Conservation (phyloP, 2,888 invertebrate species). For the Elmis aenea region DNA sequence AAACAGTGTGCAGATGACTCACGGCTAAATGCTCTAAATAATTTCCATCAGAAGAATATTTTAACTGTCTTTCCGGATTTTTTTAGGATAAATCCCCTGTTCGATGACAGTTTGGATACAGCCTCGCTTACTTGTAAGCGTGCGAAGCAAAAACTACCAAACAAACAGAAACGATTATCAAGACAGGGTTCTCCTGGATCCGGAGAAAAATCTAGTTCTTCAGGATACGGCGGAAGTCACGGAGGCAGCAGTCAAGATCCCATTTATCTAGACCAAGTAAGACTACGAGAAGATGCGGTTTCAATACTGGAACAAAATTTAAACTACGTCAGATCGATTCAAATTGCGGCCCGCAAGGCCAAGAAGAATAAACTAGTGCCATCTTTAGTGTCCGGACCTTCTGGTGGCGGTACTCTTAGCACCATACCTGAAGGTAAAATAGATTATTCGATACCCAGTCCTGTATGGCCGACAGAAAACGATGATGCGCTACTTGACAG, state of each 20-base stretch:
- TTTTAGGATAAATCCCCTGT: constrained; percentile 45
- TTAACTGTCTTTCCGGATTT: too few relatives aligned
- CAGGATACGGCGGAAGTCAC: constrained; percentile 44
- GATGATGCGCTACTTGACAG: constrained; percentile 8
- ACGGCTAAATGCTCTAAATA: too few relatives aligned
- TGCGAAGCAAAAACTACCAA: constrained; percentile 5
- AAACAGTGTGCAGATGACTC: too few relatives aligned
- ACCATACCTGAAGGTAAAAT: constrained; percentile 49
- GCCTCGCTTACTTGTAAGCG: constrained; percentile 8
- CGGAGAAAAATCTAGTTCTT: constrained; percentile 39
- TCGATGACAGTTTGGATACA: constrained; percentile 33
- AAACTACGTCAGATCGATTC: constrained; percentile 42
- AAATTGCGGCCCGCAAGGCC: constrained; percentile 31
- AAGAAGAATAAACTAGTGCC: constrained; percentile 34
- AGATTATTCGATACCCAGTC: constrained; percentile 44
- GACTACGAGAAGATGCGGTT: constrained; percentile 35
- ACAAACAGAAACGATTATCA: constrained; percentile 6
- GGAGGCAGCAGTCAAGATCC: constrained; percentile 32
- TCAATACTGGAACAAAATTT: constrained; percentile 43
- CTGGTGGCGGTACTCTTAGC: constrained; percentile 40
- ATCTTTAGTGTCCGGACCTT: constrained; percentile 31
- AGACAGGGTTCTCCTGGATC: constrained; percentile 28
- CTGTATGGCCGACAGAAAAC: constrained; percentile 43
- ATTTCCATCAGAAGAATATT: too few relatives aligned
- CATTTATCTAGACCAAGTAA: constrained; percentile 28